Percentiles rank a stretch among this genome's conserved stretches.
Evolutionary conservation across 2,797 vertebrate genomes (phyloP).

Genomic region (Manis javanica): DNA sequence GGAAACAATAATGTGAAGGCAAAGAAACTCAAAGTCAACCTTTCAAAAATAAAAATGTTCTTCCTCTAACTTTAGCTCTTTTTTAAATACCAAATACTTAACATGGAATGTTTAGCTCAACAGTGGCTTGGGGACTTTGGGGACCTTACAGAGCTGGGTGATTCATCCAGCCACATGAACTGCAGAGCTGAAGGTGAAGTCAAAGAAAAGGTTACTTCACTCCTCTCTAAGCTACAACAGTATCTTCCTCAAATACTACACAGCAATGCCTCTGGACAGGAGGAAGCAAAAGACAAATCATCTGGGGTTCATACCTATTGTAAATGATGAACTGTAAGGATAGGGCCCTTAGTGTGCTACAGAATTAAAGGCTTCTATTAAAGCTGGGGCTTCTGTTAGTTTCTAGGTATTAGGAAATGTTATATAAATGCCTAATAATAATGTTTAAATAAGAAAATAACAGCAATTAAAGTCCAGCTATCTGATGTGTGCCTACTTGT

Average conservation of each 20-base stretch:
- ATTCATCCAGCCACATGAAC: slow-evolving; percentile 10
- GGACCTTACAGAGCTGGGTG: not conserved
- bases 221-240: slow-evolving; percentile 31
- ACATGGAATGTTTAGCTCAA: slow-evolving; percentile 26
- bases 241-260: slow-evolving; percentile 29
- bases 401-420: slow-evolving; percentile 42
- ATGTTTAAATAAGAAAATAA: slow-evolving; percentile 44
- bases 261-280: not conserved
- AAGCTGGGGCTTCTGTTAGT: not conserved
- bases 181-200: slow-evolving; percentile 44
- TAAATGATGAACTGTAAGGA: not conserved
- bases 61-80: slow-evolving; percentile 52
- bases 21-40: slow-evolving; percentile 41
- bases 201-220: slow-evolving; percentile 48
- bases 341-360: not conserved
- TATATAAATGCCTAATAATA: slow-evolving; percentile 26
- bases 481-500: not conserved
- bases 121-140: not conserved
- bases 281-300: not conserved
- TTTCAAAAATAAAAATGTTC: slow-evolving; percentile 33
- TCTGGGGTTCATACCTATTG: not conserved
- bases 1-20: slow-evolving; percentile 11
- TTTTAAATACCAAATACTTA: slow-evolving; percentile 54
- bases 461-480: not conserved
- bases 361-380: slow-evolving; percentile 39